Percentiles rank a stretch among this genome's conserved stretches.
Conservation (phyloP, 2,888 invertebrate genomes). For the Ptilodon capucinus region DNA sequence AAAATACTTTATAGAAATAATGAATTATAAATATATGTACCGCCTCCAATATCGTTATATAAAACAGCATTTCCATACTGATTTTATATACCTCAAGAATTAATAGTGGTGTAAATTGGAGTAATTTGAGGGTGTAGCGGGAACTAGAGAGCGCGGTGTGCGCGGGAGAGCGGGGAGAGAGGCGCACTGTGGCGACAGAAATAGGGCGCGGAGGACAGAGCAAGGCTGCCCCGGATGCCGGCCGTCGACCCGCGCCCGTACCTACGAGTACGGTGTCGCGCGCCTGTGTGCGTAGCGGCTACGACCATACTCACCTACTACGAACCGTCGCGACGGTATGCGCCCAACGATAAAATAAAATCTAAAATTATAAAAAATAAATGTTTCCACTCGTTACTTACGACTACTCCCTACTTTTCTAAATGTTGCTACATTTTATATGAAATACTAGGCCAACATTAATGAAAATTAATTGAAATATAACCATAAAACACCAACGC, state of each 20-base stretch:
- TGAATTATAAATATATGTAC: neutral
- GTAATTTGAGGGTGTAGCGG: slow-evolving; percentile 62
- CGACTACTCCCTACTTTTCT: no score
- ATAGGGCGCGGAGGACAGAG: slow-evolving; percentile 82
- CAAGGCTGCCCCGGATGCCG: slow-evolving; percentile 81
- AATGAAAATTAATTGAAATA: no score
- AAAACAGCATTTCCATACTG: neutral
- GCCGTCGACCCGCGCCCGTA: slow-evolving; percentile 70
- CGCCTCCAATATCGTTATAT: neutral
- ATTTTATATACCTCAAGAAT: slow-evolving; percentile 10
- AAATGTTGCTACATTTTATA: no score
- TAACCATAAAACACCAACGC: slow-evolving; percentile 37
- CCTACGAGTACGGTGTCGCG: slow-evolving; percentile 47
- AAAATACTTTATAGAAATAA: neutral
- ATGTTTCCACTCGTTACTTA: neutral
- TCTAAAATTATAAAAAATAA: no score
- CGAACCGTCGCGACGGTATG: slow-evolving; percentile 35
- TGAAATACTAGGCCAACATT: no score
- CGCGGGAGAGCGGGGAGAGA: slow-evolving; percentile 36
- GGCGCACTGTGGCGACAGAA: slow-evolving; percentile 73
- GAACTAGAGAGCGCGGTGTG: slow-evolving; percentile 24
- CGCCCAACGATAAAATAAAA: slow-evolving; percentile 31
- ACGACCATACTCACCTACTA: slow-evolving; percentile 41
- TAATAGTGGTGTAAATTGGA: slow-evolving; percentile 43
- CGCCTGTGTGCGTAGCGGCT: slow-evolving; percentile 45